Evolutionary conservation across 2,797 vertebrate species (phyloP).

Genomic region (Rhodeus uyekii): DNA sequence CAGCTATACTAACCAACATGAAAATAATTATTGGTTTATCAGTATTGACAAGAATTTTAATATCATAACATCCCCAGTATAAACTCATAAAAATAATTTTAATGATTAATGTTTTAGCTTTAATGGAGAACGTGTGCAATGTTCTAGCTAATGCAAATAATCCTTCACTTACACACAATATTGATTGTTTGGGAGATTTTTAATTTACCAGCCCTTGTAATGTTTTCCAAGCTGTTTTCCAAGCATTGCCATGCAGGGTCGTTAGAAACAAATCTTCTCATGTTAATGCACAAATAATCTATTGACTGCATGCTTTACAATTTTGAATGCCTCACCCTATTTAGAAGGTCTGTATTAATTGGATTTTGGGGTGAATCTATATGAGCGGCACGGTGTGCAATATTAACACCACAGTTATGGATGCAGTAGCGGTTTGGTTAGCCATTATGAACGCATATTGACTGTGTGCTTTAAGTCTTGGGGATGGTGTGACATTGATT

Average conservation of each 20-base stretch:
- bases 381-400: conserved; percentile 9
- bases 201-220: conserved; percentile 16
- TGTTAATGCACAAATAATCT: conserved; percentile 4
- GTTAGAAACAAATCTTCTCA: conserved; percentile 6
- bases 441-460: conserved; percentile 50
- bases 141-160: conserved; percentile 18
- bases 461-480: conserved; percentile 43
- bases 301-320: conserved; percentile 6
- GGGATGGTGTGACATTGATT: conserved; percentile 46
- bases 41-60: background rate
- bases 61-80: background rate
- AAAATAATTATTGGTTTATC: conserved; percentile 3
- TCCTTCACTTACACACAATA: conserved; percentile 1
- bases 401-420: conserved; percentile 47
- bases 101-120: conserved; percentile 25
- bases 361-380: conserved; percentile 31
- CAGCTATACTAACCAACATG: background rate
- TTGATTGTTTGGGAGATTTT: conserved; percentile 12
- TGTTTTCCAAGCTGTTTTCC: conserved; percentile 19
- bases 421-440: conserved; percentile 15
- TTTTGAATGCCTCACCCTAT: conserved; percentile 19
- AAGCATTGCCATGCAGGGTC: background rate
- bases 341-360: conserved; percentile 22
- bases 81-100: conserved; percentile 15
- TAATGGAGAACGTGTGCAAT: conserved; percentile 34